Base-by-base conservation (phyloP, 2,888 invertebrate genomes). In the Psococerastis gibbosa region DNA sequence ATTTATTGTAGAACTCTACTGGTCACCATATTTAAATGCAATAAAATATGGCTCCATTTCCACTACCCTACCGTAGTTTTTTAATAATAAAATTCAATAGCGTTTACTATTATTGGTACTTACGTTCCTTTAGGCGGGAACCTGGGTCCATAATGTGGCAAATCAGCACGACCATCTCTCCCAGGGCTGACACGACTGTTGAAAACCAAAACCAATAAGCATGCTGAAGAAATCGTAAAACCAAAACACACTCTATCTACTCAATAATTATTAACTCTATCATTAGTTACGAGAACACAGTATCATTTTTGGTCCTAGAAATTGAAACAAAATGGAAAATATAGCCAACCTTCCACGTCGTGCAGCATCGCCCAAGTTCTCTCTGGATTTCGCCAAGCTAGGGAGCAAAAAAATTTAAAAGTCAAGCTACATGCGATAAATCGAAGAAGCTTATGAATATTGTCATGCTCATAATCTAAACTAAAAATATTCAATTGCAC, bases 71-170 rank as follows among this genome's bases (percentile, higher is more conserved):
- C n/a, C n/a, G n/a, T n/a, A n/a, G n/a, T n/a, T n/a, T n/a, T n/a
- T n/a, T n/a, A n/a, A n/a, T n/a, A 43, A 43, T 23, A 15, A 17
- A 9, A 44, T 43, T 43, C 22, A 41, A 17, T 43, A 9, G 2
- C 11, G 20, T 11, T 3, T 41, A 18, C 22, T 41, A n/a, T 22
- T 18, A 3, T 22, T 23, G 4, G 32, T 49, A 46, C 64, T 60
- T 72, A 82, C 82, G 81, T 82, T 73, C 79, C 81, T 71, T 75
- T 73, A 50, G 83, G 74, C 66, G 83, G 79, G 73, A 88, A 88
- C 61, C 85, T 70, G 53, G 88, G 88, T 55, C 88, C 88, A 66
- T 82, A 80, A 70, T 88, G 87, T 53, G 85, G 87, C 67, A 84
- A 75, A 55, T 67, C 84, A 50, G 85, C 83, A 54, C 82, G 80